Conservation (phyloP, 2,888 invertebrate species). For the Netelia melanura region DNA sequence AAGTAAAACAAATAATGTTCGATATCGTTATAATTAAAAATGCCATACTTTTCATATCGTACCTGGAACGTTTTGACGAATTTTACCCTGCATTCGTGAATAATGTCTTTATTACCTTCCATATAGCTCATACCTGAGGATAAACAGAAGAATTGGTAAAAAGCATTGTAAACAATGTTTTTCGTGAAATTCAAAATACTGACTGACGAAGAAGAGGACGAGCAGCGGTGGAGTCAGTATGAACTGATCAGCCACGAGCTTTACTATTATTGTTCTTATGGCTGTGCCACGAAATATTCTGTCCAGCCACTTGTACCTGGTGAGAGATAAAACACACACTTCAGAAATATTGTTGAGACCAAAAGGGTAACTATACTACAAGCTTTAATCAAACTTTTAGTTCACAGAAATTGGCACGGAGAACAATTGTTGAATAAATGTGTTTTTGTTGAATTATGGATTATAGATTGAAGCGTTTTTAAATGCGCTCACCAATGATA, state of each 20-base stretch:
- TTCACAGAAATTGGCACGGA: not conserved
- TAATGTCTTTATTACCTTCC: slow-evolving; percentile 90
- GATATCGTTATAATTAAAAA: not conserved
- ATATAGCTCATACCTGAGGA: slow-evolving; percentile 90
- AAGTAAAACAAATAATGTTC: not conserved
- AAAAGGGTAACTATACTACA: not conserved
- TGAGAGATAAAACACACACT: slow-evolving; percentile 15
- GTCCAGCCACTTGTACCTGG: slow-evolving; percentile 93
- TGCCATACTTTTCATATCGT: slow-evolving; percentile 51
- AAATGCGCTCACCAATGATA: slow-evolving; percentile 86
- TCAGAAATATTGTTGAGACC: slow-evolving; percentile 2
- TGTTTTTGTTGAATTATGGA: not conserved
- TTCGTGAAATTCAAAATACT: slow-evolving; percentile 80
- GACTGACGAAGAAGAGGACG: slow-evolving; percentile 90
- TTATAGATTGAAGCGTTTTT: slow-evolving; percentile 20
- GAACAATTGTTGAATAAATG: not conserved
- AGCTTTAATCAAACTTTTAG: not conserved
- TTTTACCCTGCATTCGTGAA: slow-evolving; percentile 90
- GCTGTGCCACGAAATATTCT: slow-evolving; percentile 89
- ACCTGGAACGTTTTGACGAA: slow-evolving; percentile 88
- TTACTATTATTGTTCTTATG: slow-evolving; percentile 88
- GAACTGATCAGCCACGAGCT: slow-evolving; percentile 92
- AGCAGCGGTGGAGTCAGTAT: slow-evolving; percentile 91
- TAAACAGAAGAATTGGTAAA: slow-evolving; percentile 12
- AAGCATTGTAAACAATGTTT: not conserved